These are phyloP conservation scores for Mastomys natalensis DNA, from an alignment of 2,113 vertebrate genomes.

Conservation along the genomic window DNA sequence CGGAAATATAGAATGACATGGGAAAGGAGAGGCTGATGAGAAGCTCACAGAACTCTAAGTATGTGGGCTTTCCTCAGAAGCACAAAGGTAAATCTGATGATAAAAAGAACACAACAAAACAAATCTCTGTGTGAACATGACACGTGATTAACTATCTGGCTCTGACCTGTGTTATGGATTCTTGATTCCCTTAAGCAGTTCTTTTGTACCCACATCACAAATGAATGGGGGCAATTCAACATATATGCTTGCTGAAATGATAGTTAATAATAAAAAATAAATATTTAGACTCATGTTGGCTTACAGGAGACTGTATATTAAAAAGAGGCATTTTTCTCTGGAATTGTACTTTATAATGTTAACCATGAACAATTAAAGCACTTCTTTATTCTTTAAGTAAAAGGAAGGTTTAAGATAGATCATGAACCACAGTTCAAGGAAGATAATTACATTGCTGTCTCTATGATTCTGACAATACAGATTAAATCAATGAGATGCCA, in stretches of 20 bases:
- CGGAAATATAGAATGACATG: background rate
- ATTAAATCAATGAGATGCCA: background rate
- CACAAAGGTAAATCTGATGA: background rate
- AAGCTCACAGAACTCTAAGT: background rate
- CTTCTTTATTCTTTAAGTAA: constrained; percentile 2
- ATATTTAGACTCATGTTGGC: background rate
- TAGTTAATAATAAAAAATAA: constrained; percentile 19
- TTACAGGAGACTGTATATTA: background rate
- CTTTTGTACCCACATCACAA: background rate
- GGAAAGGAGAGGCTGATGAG: constrained; percentile 1
- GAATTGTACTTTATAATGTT: background rate
- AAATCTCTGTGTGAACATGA: background rate
- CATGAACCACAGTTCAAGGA: background rate
- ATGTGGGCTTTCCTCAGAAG: background rate
- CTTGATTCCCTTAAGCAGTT: background rate
- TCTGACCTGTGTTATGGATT: background rate
- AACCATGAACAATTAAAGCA: constrained; percentile 18
- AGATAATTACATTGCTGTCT: background rate
- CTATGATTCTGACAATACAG: background rate
- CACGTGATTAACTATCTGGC: background rate
- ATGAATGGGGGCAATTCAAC: background rate
- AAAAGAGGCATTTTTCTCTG: background rate
- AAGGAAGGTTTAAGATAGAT: background rate
- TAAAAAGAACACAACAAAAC: background rate
- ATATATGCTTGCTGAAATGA: background rate